These are phyloP conservation scores for Parazoanthus swiftii DNA, from an alignment of 92 coral and sea anemone genomes.

Conservation along the genomic window DNA sequence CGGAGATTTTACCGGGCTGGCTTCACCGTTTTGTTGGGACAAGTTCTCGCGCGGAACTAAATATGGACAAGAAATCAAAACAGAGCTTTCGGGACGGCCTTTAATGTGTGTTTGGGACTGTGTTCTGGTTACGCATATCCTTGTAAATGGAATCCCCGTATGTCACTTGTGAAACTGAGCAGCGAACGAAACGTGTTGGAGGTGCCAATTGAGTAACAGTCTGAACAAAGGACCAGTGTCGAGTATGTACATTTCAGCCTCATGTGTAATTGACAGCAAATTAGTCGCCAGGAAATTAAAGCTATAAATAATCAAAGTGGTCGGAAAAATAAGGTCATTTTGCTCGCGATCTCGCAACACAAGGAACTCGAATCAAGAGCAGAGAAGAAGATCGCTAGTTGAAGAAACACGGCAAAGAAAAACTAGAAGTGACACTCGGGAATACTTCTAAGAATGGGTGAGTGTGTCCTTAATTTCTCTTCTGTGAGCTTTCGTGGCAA, in stretches of 20 bases:
- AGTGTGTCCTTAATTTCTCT: background rate
- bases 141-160: slow-evolving; percentile 25
- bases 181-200: slow-evolving; percentile 18
- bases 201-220: slow-evolving; percentile 35
- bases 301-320: slow-evolving; percentile 41
- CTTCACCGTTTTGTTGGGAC: background rate
- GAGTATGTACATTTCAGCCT: slow-evolving; percentile 36
- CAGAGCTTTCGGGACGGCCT: background rate
- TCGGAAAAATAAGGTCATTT: slow-evolving; percentile 34
- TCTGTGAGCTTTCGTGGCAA: background rate
- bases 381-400: background rate
- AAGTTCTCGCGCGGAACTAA: background rate
- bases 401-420: background rate
- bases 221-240: slow-evolving; percentile 22
- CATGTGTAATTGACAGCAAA: slow-evolving; percentile 41
- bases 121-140: slow-evolving; percentile 19
- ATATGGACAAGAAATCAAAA: background rate
- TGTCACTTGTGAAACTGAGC: slow-evolving; percentile 28
- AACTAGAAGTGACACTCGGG: background rate
- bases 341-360: background rate
- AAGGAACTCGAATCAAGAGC: background rate
- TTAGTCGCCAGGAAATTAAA: slow-evolving; percentile 32
- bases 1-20: slow-evolving; percentile 19
- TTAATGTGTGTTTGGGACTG: background rate
- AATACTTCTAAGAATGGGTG: slow-evolving; percentile 22